These are phyloP conservation scores for Lonchura striata DNA, from an alignment of 2,113 vertebrate species.

Conservation along the genomic window DNA sequence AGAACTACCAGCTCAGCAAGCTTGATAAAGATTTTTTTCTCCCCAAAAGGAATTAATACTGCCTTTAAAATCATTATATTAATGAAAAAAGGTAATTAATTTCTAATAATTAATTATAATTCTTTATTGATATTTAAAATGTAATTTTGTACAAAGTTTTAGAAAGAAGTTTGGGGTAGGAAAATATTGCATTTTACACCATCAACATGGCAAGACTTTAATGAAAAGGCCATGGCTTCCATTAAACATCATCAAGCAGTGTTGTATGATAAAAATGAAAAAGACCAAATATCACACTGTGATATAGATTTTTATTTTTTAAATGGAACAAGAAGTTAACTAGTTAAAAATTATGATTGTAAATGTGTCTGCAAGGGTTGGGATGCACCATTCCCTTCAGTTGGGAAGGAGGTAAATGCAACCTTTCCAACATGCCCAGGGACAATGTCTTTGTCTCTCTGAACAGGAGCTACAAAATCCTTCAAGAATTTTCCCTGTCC, in stretches of 20 bases:
- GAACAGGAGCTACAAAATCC: background rate
- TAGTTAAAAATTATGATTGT: background rate
- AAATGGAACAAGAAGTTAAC: background rate
- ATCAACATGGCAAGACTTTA: background rate
- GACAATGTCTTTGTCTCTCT: accelerated
- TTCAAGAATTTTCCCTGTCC: background rate
- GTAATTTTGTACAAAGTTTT: background rate
- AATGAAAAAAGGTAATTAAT: background rate
- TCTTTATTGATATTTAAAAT: background rate
- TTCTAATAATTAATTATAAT: background rate
- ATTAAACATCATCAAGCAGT: background rate
- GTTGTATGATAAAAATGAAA: background rate
- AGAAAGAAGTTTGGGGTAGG: background rate
- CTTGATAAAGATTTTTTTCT: background rate
- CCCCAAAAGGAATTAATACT: background rate
- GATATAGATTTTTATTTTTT: background rate
- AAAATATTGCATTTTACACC: background rate
- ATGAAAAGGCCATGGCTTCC: background rate
- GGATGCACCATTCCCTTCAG: background rate
- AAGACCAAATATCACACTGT: background rate
- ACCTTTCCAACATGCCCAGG: no score
- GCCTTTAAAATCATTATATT: background rate
- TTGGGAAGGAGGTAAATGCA: background rate
- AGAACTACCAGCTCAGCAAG: background rate
- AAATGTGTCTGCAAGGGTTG: background rate